phyloP scores from a whole-genome alignment of 35 echinoderm and acorn worm species.

The Nesometra sesokonis region DNA sequence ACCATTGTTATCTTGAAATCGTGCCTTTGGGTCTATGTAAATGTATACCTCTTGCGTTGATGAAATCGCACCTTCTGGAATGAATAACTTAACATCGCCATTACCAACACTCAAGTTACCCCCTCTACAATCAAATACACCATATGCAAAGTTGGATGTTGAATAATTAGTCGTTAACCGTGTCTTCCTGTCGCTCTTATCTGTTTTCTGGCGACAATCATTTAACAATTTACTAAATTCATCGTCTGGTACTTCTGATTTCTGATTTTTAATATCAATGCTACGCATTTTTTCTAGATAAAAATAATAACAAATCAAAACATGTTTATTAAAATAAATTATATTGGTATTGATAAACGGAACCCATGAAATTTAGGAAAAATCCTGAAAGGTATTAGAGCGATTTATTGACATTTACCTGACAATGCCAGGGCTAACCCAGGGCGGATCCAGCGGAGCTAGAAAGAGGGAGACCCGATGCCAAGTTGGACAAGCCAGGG shows the following conservation, averaged over 20 bases:
- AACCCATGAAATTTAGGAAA: no score
- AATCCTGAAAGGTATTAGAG: no score
- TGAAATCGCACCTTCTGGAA: background rate
- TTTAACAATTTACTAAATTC: background rate
- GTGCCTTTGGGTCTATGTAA: background rate
- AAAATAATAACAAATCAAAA: no score
- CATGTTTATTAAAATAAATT: no score
- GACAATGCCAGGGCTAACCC: no score
- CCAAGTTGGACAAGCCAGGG: no score
- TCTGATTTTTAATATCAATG: no score
- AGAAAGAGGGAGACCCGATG: no score
- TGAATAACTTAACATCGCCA: background rate
- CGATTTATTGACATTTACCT: no score
- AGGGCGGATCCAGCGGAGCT: no score
- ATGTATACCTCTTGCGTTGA: background rate
- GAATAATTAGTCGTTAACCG: background rate
- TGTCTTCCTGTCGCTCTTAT: background rate
- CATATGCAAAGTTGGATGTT: background rate
- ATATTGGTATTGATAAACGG: no score
- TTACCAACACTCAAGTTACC: background rate
- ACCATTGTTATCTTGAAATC: background rate
- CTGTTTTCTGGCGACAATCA: background rate
- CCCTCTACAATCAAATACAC: constrained; percentile 5
- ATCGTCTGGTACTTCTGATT: background rate
- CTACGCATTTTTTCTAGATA: no score